phyloP scores from a whole-genome alignment of 1,140 invertebrate species.

The Rhopalosiphum padi region DNA sequence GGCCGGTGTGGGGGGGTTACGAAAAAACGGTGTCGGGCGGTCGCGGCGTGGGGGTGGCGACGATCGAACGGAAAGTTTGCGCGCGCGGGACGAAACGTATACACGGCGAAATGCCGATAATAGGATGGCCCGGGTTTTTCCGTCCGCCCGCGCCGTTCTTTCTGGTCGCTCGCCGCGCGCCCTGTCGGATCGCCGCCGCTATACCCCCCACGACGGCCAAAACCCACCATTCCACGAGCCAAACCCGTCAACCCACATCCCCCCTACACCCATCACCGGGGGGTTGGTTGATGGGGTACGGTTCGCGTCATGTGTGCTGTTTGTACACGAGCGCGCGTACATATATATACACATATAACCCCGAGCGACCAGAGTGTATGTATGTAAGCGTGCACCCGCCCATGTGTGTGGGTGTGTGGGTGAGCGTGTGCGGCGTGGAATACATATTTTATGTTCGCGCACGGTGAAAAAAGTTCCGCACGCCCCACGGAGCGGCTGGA shows the following conservation, averaged over 20 bases:
- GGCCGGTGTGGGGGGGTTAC: background rate
- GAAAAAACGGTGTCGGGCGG: background rate
- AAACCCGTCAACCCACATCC: background rate
- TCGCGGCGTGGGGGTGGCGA: background rate
- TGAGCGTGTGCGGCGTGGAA: background rate
- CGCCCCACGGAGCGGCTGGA: background rate
- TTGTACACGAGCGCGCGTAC: background rate
- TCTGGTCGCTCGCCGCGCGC: background rate
- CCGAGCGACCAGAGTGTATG: background rate
- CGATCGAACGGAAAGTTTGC: constrained; percentile 22
- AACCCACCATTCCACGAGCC: background rate
- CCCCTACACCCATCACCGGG: background rate
- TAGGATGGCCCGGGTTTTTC: constrained; percentile 56
- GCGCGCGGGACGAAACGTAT: constrained; percentile 56
- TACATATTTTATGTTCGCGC: constrained; percentile 32
- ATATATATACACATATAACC: background rate
- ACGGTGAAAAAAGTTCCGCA: background rate
- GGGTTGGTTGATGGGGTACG: background rate
- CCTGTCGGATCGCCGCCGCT: constrained; percentile 23
- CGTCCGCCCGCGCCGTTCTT: constrained; percentile 18
- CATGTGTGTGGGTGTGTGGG: background rate
- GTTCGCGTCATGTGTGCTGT: background rate
- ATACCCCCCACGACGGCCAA: background rate
- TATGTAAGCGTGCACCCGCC: background rate
- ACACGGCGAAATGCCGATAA: constrained; percentile 57